phyloP scores from a whole-genome alignment of 2,797 vertebrate genomes.

The Denticeps clupeoides region DNA sequence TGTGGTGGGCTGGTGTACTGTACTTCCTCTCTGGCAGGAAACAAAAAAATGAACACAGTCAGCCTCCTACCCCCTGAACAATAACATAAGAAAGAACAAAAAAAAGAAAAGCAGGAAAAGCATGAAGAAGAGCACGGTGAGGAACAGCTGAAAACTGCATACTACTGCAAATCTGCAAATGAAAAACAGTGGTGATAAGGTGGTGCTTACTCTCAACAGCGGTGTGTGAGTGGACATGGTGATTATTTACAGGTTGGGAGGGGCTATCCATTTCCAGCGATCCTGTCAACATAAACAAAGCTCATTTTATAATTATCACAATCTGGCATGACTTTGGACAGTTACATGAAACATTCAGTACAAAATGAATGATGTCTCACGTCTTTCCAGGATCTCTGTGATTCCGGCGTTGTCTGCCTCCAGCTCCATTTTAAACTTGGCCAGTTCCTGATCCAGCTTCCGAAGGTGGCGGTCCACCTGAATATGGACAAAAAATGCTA shows the following conservation, averaged over 20 bases:
- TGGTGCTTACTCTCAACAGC: constrained; percentile 80
- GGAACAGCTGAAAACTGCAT: background rate
- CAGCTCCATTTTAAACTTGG: constrained; percentile 99
- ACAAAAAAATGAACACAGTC: background rate
- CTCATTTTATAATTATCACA: background rate
- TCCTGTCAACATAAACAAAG: constrained; percentile 48
- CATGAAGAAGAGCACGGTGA: background rate
- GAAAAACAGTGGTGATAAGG: background rate
- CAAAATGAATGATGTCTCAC: constrained; percentile 54
- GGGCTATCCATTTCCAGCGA: constrained; percentile 96
- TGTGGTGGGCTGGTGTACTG: constrained; percentile 79
- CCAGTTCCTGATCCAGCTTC: constrained; percentile 94
- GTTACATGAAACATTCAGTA: no score
- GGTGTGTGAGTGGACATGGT: constrained; percentile 88
- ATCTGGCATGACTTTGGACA: background rate
- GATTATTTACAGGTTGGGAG: constrained; percentile 94
- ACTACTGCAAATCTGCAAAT: no score
- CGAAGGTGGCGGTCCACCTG: constrained; percentile 95
- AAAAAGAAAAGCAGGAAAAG: no score
- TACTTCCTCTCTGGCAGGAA: constrained; percentile 85
- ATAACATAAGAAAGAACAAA: no score
- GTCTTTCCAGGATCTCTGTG: constrained; percentile 93
- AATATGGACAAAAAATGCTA: constrained; percentile 6
- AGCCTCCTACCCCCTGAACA: background rate
- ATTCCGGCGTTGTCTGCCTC: constrained; percentile 98